Base-by-base conservation (phyloP, 1,140 invertebrate genomes). In the Drosophila albomicans region DNA sequence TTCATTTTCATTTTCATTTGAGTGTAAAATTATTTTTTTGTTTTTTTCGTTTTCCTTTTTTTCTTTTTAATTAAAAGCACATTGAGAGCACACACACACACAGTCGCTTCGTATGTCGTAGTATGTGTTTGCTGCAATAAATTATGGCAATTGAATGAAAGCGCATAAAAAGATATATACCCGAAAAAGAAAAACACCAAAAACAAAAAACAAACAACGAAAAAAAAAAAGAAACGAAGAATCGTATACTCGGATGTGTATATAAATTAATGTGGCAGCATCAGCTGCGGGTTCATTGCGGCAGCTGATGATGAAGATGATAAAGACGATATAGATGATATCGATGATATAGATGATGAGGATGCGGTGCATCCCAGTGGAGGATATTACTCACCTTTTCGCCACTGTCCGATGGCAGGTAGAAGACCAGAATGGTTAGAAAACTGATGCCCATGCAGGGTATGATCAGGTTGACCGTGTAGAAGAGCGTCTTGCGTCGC, bases 391-490 rank as follows among this genome's bases (percentile, higher is more conserved):
- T 95, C 93, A 99, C 98, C 95, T 99, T 99, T 94, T 99, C 99
- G 77, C 99, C 99, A 93, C 98, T 99, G 93, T 99, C 99, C 64
- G 98, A 99, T 70, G 99, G 99, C 90, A 99, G 93, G 93, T 99
- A 99, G 94, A 99, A 99, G 28, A 99, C 99, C 72, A 99, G 95
- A 45, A 99, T 97, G 58, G 99, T 99, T 75, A 99, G 96, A 93
- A 99, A 99, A 38, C 98, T 99, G 92, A 99, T 99, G 48, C 98
- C 98, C 95, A 99, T 98, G 92, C 98, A 99, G 13, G 98, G 98
- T 92, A 99, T 98, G 92, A 99, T 99, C 84, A 99, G 95, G 94
- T 99, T 99, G 73, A 99, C 98, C 1, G 98, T 99, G 94, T 99
- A 99, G 94, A 99, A 99, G 41, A 99, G 94, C 28, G 98, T 99